Evolutionary conservation across 2,113 vertebrate genomes (phyloP).

Genomic region (Muntiacus muntjak): DNA sequence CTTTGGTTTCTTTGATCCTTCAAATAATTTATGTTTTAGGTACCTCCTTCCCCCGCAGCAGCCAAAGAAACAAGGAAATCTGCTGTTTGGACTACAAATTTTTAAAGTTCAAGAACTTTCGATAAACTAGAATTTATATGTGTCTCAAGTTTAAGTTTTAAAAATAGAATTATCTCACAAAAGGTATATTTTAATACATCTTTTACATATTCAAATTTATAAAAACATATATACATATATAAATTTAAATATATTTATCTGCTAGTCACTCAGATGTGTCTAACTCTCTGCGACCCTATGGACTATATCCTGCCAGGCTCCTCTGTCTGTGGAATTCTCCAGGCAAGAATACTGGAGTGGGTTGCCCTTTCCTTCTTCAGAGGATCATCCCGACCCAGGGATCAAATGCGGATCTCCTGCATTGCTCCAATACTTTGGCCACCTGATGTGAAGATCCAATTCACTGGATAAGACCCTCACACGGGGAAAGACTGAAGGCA

Average conservation of each 20-base stretch:
- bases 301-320: accelerated
- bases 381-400: not conserved
- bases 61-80: not conserved
- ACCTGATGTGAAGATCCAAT: not conserved
- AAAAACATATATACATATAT: not conserved
- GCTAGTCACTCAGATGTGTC: not conserved
- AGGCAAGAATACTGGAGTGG: not conserved
- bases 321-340: not conserved
- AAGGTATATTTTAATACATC: not conserved
- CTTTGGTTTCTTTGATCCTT: not conserved
- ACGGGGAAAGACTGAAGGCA: not conserved
- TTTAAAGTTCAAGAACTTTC: not conserved
- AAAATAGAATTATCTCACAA: not conserved
- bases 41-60: not conserved
- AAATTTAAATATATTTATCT: not conserved
- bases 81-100: not conserved
- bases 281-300: accelerated
- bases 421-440: not conserved
- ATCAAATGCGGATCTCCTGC: not conserved
- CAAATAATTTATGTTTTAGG: not conserved
- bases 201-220: not conserved
- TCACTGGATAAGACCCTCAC: not conserved
- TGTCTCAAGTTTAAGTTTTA: not conserved
- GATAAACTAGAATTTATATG: not conserved
- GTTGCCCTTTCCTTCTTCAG: not conserved